Conservation (phyloP, 1,140 invertebrate species). For the Neoseiulus cucumeris region DNA sequence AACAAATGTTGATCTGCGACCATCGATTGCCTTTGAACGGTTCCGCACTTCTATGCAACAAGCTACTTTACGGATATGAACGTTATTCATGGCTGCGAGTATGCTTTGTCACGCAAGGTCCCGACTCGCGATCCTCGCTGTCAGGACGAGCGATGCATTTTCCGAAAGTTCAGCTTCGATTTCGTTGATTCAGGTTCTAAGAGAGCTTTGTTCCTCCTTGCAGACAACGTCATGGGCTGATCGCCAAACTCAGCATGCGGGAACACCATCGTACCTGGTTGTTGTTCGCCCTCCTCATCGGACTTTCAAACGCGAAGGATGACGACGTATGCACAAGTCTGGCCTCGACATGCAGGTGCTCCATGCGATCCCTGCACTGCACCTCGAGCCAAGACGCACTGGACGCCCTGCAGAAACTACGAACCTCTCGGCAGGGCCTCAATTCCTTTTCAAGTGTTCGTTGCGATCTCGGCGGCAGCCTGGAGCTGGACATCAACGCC, state of each 20-base stretch:
- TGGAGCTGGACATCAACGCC: neutral
- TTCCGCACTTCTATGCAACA: too few relatives aligned
- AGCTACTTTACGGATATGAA: too few relatives aligned
- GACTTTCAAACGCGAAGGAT: neutral
- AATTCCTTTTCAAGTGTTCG: neutral
- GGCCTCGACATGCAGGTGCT: neutral
- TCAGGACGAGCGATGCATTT: too few relatives aligned
- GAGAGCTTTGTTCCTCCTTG: neutral
- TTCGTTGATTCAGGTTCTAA: too few relatives aligned
- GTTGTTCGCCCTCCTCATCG: constrained; percentile 39
- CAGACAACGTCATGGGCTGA: constrained; percentile 3
- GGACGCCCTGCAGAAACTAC: neutral
- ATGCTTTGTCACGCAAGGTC: too few relatives aligned
- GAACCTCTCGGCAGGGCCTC: neutral
- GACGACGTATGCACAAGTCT: neutral
- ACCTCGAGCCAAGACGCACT: neutral
- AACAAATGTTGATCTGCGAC: too few relatives aligned
- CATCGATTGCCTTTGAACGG: too few relatives aligned
- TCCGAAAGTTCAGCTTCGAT: too few relatives aligned
- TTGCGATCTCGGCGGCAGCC: neutral
- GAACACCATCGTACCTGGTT: constrained; percentile 29
- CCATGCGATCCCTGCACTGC: neutral
- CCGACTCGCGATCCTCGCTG: too few relatives aligned
- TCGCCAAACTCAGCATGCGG: too few relatives aligned
- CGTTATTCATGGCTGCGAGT: too few relatives aligned